phyloP scores from a whole-genome alignment of 37 sponge, comb jelly and placozoan genomes.

The Spongilla lacustris region DNA sequence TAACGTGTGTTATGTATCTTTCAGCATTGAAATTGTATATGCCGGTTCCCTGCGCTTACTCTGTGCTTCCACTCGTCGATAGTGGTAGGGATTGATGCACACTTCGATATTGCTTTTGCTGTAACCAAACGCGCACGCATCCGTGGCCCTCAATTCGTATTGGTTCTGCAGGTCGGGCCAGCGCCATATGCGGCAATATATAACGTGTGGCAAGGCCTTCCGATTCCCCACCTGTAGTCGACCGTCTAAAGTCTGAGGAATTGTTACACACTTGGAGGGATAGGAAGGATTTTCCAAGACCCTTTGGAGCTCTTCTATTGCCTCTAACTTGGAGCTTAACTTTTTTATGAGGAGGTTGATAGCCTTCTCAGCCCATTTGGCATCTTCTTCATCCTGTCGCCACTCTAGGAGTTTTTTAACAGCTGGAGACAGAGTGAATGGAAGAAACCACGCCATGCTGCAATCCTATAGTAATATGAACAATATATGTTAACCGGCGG shows the following conservation, averaged over 20 bases:
- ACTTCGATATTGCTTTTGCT: slow-evolving; percentile 51
- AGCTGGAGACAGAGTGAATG: slow-evolving; percentile 11
- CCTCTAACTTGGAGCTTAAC: slow-evolving; percentile 22
- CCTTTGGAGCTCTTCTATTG: slow-evolving; percentile 28
- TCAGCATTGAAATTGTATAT: background rate
- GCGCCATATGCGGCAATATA: slow-evolving; percentile 72
- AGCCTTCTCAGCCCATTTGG: slow-evolving; percentile 55
- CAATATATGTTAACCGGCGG: too few species aligned
- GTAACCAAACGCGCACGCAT: slow-evolving; percentile 58
- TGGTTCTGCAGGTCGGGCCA: slow-evolving; percentile 75
- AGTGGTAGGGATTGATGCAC: slow-evolving; percentile 75
- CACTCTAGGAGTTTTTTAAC: slow-evolving; percentile 43
- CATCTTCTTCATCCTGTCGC: slow-evolving; percentile 51
- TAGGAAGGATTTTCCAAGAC: slow-evolving; percentile 21
- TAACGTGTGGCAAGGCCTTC: slow-evolving; percentile 65
- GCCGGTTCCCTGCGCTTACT: background rate
- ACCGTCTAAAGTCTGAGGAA: slow-evolving; percentile 43
- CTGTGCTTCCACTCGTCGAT: slow-evolving; percentile 51
- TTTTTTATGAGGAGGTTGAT: slow-evolving; percentile 35
- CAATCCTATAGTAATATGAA: too few species aligned
- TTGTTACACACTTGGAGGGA: slow-evolving; percentile 30
- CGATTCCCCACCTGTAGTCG: slow-evolving; percentile 44
- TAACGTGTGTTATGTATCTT: background rate
- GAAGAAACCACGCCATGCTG: background rate
- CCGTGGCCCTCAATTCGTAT: slow-evolving; percentile 65